A percentile compares a stretch with the other conserved stretches of the same genome.
These are phyloP conservation scores for Helicolenus hilgendorfi DNA, from an alignment of 2,797 vertebrate genomes.

Conservation along the genomic window DNA sequence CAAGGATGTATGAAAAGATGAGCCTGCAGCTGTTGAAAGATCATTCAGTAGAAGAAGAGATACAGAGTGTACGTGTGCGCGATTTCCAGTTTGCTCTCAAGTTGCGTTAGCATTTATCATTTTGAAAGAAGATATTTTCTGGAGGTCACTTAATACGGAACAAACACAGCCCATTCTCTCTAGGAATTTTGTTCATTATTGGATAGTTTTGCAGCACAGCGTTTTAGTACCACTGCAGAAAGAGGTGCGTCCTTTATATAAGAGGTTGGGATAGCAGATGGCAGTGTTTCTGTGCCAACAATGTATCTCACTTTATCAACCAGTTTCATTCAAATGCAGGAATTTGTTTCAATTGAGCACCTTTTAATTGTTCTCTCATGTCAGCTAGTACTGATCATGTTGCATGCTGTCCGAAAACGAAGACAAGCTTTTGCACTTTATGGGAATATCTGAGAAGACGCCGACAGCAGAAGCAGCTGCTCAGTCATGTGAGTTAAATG, in stretches of 20 bases:
- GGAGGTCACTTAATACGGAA: not conserved
- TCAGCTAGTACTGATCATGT: no score
- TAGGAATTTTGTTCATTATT: not conserved
- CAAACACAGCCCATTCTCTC: not conserved
- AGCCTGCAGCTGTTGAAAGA: constrained; percentile 53
- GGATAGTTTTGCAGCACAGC: not conserved
- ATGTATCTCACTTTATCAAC: not conserved
- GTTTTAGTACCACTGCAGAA: not conserved
- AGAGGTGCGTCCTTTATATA: not conserved
- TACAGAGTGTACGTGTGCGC: not conserved
- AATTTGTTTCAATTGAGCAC: no score
- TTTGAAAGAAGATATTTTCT: constrained; percentile 10
- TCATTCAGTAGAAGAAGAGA: constrained; percentile 9
- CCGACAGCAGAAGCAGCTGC: no score
- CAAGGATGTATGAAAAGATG: constrained; percentile 66
- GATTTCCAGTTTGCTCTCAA: constrained; percentile 21
- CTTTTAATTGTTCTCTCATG: no score
- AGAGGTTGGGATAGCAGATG: not conserved
- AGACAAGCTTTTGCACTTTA: no score
- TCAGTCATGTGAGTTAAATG: no score
- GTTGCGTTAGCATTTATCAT: not conserved
- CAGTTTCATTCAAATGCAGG: not conserved
- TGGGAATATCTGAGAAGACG: no score
- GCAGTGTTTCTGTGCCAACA: not conserved
- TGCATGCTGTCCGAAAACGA: no score